Evolutionary conservation across 2,113 vertebrate genomes (phyloP).

Genomic region (Ondatra zibethicus): DNA sequence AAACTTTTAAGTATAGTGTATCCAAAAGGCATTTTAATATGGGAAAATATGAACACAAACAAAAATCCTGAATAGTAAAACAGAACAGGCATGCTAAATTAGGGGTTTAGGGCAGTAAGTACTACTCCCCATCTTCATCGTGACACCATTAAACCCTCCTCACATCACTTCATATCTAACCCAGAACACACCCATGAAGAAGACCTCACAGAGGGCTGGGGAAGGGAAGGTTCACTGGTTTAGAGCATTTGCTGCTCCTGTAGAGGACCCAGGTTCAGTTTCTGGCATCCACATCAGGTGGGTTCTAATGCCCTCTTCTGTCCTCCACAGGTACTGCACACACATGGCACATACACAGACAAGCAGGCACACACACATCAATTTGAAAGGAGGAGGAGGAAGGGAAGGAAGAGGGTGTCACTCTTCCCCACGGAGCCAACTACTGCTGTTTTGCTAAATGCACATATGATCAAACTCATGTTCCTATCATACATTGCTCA

Average conservation of each 20-base stretch:
- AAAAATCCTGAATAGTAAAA: background rate
- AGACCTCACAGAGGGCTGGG: background rate
- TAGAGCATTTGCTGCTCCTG: no score
- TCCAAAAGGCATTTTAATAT: conserved; percentile 4
- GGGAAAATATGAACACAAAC: background rate
- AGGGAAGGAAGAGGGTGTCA: background rate
- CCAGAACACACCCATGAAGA: background rate
- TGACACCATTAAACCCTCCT: no score
- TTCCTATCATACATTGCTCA: background rate
- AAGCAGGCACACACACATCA: background rate
- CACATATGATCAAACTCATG: no score
- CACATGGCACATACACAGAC: background rate
- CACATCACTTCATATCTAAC: background rate
- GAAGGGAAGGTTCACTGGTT: background rate
- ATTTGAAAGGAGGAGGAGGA: background rate
- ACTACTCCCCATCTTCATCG: background rate
- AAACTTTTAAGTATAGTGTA: background rate
- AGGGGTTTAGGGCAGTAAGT: background rate
- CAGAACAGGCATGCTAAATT: background rate
- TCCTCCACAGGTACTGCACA: background rate
- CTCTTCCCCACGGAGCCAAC: no score
- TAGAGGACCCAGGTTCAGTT: background rate
- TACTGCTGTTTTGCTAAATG: background rate
- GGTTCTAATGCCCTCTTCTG: background rate
- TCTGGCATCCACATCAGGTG: background rate